Percentiles rank a stretch among this genome's conserved stretches.
Evolutionary conservation across 35 echinoderm and acorn worm species (phyloP).

Genomic region (Diadema setosum): DNA sequence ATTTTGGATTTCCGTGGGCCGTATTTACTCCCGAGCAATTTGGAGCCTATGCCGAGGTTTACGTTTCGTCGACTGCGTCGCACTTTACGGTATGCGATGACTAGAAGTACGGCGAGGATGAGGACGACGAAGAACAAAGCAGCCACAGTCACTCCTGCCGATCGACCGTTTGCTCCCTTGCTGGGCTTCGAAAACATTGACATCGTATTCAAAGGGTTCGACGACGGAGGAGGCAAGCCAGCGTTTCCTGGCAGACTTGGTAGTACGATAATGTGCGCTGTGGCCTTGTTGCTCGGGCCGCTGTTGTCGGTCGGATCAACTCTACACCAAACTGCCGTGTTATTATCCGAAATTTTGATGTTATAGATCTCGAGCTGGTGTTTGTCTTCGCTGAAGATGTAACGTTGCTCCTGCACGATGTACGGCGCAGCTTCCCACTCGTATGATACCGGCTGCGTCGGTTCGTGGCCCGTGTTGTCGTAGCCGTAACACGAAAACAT

Average conservation of each 20-base stretch:
- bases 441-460: background rate
- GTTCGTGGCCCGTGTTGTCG: slow-evolving; percentile 1
- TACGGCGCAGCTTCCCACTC: background rate
- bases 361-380: background rate
- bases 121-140: background rate
- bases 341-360: slow-evolving; percentile 1
- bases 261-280: background rate
- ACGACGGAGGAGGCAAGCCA: background rate
- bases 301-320: background rate
- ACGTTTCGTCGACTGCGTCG: background rate
- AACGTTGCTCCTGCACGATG: slow-evolving; percentile 11
- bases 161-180: background rate
- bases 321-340: slow-evolving; percentile 1
- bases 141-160: background rate
- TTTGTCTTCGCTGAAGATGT: slow-evolving; percentile 15
- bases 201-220: background rate
- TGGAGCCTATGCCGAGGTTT: background rate
- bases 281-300: background rate
- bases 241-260: background rate
- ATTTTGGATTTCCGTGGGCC: background rate
- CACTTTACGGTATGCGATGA: background rate
- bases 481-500: background rate
- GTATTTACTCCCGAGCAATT: background rate
- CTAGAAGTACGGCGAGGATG: background rate
- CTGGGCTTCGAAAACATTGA: background rate